Evolutionary conservation across 1,140 invertebrate species (phyloP).

Genomic region (Scaptomyza pallida): DNA sequence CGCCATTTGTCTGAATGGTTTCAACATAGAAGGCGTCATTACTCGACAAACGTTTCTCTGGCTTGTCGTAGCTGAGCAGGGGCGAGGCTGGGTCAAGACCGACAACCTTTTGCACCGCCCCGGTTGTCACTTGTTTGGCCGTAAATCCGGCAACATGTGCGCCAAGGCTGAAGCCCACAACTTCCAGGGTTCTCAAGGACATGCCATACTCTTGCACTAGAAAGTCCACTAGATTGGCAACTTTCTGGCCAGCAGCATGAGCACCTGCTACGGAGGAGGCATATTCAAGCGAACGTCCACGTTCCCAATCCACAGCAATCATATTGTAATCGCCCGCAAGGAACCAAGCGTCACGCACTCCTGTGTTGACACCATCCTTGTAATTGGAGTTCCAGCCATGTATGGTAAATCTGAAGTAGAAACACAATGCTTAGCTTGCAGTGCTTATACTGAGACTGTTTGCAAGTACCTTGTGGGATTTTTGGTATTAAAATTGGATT

Average conservation of each 20-base stretch:
- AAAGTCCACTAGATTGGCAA: conserved; percentile 85
- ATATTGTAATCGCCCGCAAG: conserved; percentile 84
- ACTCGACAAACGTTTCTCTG: conserved; percentile 86
- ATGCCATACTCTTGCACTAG: conserved; percentile 84
- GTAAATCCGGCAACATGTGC: conserved; percentile 87
- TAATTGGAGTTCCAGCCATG: conserved; percentile 78
- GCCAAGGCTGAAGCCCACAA: conserved; percentile 88
- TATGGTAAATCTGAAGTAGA: conserved; percentile 60
- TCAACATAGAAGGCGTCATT: conserved; percentile 89
- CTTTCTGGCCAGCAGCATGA: conserved; percentile 54
- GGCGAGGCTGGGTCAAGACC: conserved; percentile 86
- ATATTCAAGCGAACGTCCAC: conserved; percentile 84
- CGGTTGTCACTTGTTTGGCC: conserved; percentile 79
- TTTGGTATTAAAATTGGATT: conserved; percentile 52
- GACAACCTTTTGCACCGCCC: conserved; percentile 73
- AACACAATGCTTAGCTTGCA: rapidly evolving
- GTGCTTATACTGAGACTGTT: neutral
- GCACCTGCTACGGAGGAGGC: conserved; percentile 80
- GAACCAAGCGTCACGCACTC: conserved; percentile 85
- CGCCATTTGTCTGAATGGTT: conserved; percentile 89
- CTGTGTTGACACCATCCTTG: conserved; percentile 64
- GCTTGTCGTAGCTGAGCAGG: conserved; percentile 82
- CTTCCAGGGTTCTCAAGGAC: conserved; percentile 85
- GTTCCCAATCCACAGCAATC: conserved; percentile 87
- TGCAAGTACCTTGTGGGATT: conserved; percentile 54